Evolutionary conservation across 1,140 invertebrate species (phyloP).

Genomic region (Bacillus rossius): DNA sequence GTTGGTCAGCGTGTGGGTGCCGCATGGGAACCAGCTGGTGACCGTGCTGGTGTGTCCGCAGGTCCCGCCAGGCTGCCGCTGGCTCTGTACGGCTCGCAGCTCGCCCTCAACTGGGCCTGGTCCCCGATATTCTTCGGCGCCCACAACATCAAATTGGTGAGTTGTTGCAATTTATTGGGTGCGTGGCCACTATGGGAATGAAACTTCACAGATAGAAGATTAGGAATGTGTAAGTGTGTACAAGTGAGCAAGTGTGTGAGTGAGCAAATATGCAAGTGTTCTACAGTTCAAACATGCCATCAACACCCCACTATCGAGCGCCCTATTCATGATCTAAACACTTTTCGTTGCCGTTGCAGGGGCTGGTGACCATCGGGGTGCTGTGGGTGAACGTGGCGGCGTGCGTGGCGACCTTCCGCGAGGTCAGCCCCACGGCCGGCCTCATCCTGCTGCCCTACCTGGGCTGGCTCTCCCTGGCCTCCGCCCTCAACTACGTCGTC

Average conservation of each 20-base stretch:
- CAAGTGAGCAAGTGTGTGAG: no score
- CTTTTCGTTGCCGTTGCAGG: slow-evolving; percentile 53
- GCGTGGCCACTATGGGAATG: no score
- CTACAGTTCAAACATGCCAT: no score
- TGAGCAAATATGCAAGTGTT: no score
- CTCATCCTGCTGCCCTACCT: slow-evolving; percentile 72
- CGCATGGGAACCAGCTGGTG: no score
- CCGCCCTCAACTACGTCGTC: slow-evolving; percentile 57
- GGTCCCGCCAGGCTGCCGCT: slow-evolving; percentile 55
- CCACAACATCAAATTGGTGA: slow-evolving; percentile 68
- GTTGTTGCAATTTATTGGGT: slow-evolving; percentile 14
- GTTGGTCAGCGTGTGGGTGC: no score
- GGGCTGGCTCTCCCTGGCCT: slow-evolving; percentile 68
- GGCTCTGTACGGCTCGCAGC: slow-evolving; percentile 64
- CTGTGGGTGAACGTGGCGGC: slow-evolving; percentile 57
- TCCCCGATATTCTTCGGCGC: slow-evolving; percentile 78
- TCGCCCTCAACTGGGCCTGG: slow-evolving; percentile 83
- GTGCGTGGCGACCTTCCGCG: slow-evolving; percentile 58
- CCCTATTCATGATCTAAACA: no score
- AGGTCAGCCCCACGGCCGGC: slow-evolving; percentile 61
- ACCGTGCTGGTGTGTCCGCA: no score
- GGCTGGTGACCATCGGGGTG: slow-evolving; percentile 60
- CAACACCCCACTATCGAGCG: no score
- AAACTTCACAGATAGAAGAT: no score
- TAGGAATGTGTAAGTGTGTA: no score